Evolutionary conservation across 2,888 invertebrate species (phyloP).

Genomic region (Xestia rhomboidea): DNA sequence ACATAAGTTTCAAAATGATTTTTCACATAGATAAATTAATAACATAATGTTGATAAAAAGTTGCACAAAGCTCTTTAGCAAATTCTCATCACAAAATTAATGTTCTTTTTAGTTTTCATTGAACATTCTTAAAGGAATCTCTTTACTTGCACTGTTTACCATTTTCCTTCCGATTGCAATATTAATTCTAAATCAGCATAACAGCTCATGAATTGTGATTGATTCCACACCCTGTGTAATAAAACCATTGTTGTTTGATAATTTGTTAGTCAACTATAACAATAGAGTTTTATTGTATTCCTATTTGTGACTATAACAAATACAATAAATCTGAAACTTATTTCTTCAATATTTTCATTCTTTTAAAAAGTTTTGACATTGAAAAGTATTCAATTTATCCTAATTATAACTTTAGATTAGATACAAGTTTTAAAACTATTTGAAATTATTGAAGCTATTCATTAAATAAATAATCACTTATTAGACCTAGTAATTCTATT

Average conservation of each 20-base stretch:
- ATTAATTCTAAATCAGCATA: constrained; percentile 29
- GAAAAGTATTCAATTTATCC: not conserved
- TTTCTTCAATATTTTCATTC: not conserved
- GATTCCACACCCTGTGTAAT: constrained; percentile 18
- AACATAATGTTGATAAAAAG: not conserved
- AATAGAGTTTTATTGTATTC: not conserved
- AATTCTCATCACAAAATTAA: not conserved
- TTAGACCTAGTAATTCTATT: not conserved
- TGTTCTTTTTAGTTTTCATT: not conserved
- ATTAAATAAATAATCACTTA: not conserved
- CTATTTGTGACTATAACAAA: not conserved
- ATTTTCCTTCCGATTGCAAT: constrained; percentile 7
- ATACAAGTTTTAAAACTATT: not conserved
- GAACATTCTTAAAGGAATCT: not conserved
- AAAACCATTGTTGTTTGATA: constrained; percentile 32
- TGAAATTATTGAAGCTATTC: not conserved
- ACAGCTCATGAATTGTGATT: constrained; percentile 28
- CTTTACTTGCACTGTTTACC: too few species aligned
- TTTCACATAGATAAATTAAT: not conserved
- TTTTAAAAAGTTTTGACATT: not conserved
- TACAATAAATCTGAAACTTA: not conserved
- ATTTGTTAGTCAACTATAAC: constrained; percentile 13
- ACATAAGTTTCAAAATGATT: not conserved
- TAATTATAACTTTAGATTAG: not conserved
- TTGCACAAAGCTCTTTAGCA: not conserved